A percentile compares a stretch with the other conserved stretches of the same genome.
Conservation (phyloP, 2,797 vertebrate genomes). For the Coregonus suidteri region DNA sequence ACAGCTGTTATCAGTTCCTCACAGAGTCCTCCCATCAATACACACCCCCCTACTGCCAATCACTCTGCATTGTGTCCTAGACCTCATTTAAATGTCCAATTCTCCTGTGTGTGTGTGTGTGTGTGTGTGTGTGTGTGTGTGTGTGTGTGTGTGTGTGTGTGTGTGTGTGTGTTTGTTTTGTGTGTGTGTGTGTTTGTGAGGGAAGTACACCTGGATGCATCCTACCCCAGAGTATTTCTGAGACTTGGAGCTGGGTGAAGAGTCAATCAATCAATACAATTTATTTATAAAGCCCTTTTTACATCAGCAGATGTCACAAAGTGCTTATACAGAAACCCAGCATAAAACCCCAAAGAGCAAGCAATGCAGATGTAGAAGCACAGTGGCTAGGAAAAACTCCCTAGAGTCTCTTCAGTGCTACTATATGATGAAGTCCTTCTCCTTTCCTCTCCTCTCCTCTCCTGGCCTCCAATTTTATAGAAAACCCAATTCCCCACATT, state of each 20-base stretch:
- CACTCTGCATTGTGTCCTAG: constrained; percentile 63
- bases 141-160: background rate
- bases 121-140: background rate
- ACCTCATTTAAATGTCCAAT: constrained; percentile 55
- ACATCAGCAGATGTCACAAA: too few species aligned
- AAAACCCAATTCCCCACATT: background rate
- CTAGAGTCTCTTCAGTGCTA: background rate
- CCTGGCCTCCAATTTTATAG: background rate
- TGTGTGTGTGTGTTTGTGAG: background rate
- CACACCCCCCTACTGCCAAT: constrained; percentile 68
- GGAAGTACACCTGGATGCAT: background rate
- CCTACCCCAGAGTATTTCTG: background rate
- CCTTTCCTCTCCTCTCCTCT: background rate
- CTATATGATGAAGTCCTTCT: background rate
- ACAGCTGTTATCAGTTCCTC: constrained; percentile 74
- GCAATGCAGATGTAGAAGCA: too few species aligned
- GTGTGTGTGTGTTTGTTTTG: background rate
- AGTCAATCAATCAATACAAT: background rate
- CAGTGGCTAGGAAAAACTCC: too few species aligned
- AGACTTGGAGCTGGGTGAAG: background rate
- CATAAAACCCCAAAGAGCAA: too few species aligned
- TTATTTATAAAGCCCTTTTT: too few species aligned
- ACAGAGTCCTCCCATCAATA: constrained; percentile 69
- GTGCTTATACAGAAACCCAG: too few species aligned
- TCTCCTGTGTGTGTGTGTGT: too few species aligned